A percentile compares a stretch with the other conserved stretches of the same genome.
Evolutionary conservation across 2,888 invertebrate genomes (phyloP).

Genomic region (Trichopria drosophilae): DNA sequence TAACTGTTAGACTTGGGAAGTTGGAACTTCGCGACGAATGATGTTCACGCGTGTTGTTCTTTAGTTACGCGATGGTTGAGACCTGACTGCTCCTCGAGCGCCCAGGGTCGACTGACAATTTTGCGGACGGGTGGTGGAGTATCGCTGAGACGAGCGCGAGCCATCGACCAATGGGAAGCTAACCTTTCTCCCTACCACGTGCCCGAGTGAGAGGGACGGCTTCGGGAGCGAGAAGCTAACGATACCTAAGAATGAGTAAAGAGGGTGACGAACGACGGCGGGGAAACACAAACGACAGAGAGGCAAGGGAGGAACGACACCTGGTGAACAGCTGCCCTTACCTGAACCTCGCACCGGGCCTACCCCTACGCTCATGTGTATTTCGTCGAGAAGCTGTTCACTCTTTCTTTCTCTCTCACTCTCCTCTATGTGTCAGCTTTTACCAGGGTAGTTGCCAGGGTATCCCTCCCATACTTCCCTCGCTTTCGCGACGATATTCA

Average conservation of each 20-base stretch:
- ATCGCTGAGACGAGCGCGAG: slow-evolving; percentile 54
- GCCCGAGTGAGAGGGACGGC: not conserved
- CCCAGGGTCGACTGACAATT: slow-evolving; percentile 54
- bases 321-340: slow-evolving; percentile 57
- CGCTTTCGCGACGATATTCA: too few species aligned
- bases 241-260: too few species aligned
- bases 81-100: slow-evolving; percentile 43
- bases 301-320: slow-evolving; percentile 43
- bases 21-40: too few species aligned
- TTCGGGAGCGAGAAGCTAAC: slow-evolving; percentile 23
- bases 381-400: too few species aligned
- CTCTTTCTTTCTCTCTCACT: too few species aligned
- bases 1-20: too few species aligned
- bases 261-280: not conserved
- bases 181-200: slow-evolving; percentile 26
- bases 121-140: slow-evolving; percentile 44
- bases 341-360: slow-evolving; percentile 50
- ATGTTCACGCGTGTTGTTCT: too few species aligned
- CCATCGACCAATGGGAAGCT: slow-evolving; percentile 48
- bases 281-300: slow-evolving; percentile 19
- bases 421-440: too few species aligned
- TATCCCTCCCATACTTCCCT: too few species aligned
- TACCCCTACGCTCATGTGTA: too few species aligned
- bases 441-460: too few species aligned
- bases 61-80: too few species aligned